Evolutionary conservation across 2,797 vertebrate species (phyloP), one percentile per base, ranked within the genome.

Genomic region (Hemitrygon akajei): DNA sequence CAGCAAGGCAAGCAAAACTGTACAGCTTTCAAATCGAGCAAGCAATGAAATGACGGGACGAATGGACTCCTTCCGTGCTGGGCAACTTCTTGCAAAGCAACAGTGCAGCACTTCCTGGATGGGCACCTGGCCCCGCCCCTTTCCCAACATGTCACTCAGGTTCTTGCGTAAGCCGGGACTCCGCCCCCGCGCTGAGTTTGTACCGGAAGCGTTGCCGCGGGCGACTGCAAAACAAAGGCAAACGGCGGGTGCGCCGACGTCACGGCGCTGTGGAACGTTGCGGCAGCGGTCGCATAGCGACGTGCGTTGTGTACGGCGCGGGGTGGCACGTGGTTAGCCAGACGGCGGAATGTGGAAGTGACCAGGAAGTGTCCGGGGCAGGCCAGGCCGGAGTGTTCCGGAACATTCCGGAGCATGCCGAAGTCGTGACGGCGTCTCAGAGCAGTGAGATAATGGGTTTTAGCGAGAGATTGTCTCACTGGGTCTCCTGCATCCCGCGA

Each of bases 171-270:
- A 27, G 2, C 56, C 4, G 9, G 25, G 3, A 1, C 82, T 25
- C 27, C 82, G 47, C 47, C 81, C 47, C 71, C 71, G 16, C 71
- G n/a, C n/a, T 3, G 71, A 47, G 25, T 75, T 30, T 76, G 69
- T 56, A 75, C 91, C 91, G 91, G 91, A 93, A 76, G 91, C 40
- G 91, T 93, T 93, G 91, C 71, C 91, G 58, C 12, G 5, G 71
- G 47, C 91, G 71, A 93, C 91, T 16, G 91, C 3, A 93, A 71
- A 92, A 92, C 71, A 93, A n/a, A 20, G 71, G 30, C 22, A 5
- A 7, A 14, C 5, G 18, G 86, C n/a, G n/a, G 18, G 20, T 4
- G 40, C 47, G 87, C 2, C 7, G 71, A 93, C 91, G 91, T 93
- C 91, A 75, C 22, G 18, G 37, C 91, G 91, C 12, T 16, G 89